These are phyloP conservation scores for human (Homo sapiens) DNA, from an alignment of 2,113 vertebrate genomes.

Conservation along the genomic window GRCh38 chr9:77338501-77339000, in stretches of 20 bases:
- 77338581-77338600: neutral
- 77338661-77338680: neutral
- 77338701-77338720: conserved; percentile 28
- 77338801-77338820: neutral
- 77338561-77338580: neutral
- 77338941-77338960: neutral
- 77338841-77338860: neutral
- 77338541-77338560: neutral
- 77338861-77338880: neutral
- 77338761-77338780: neutral
- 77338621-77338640: neutral
- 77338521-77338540: neutral
- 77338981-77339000: neutral
- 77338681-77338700: conserved; percentile 31
- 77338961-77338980: neutral
- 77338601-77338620: neutral
- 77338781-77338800: neutral
- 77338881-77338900: neutral
- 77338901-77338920: neutral
- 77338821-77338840: conserved; percentile 34
- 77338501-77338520: neutral
- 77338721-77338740: neutral
- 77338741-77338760: neutral
- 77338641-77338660: neutral
- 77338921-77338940: neutral